A percentile compares a stretch with the other conserved stretches of the same genome.
Evolutionary conservation across 2,888 invertebrate species (phyloP).

Genomic region (Tetragnatha montana): DNA sequence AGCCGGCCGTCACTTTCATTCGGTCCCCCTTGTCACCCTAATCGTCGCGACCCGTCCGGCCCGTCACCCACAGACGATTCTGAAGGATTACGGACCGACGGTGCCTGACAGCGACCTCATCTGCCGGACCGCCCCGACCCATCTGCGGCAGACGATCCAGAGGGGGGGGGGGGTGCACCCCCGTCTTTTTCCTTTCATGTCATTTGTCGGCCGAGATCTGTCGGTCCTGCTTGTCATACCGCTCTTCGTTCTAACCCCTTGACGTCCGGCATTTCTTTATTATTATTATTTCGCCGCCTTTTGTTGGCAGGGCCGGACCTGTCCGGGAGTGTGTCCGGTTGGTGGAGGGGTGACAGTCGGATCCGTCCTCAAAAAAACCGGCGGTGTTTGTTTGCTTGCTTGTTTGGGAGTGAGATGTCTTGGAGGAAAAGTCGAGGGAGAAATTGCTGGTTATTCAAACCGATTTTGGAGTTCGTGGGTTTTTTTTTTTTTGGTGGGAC

Average conservation of each 20-base stretch:
- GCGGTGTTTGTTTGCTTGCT: not conserved
- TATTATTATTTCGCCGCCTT: not conserved
- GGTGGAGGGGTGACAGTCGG: not conserved
- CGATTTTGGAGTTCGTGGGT: not conserved
- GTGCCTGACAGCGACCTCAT: slow-evolving; percentile 71
- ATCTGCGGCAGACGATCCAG: slow-evolving; percentile 52
- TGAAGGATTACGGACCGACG: slow-evolving; percentile 72
- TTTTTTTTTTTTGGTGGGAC: not conserved
- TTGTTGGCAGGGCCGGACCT: slow-evolving; percentile 58
- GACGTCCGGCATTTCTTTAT: not conserved
- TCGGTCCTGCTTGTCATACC: slow-evolving; percentile 62
- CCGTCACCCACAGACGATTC: slow-evolving; percentile 69
- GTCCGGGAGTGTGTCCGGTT: slow-evolving; percentile 57
- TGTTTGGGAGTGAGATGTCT: slow-evolving; percentile 33
- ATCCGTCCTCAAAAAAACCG: slow-evolving; percentile 11
- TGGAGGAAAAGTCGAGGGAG: slow-evolving; percentile 15
- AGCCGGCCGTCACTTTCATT: slow-evolving; percentile 71
- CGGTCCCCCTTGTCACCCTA: slow-evolving; percentile 69
- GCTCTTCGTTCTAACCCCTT: slow-evolving; percentile 54
- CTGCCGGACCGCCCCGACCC: slow-evolving; percentile 66
- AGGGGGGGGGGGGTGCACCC: slow-evolving; percentile 49
- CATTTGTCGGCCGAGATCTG: slow-evolving; percentile 70
- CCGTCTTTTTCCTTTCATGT: slow-evolving; percentile 64
- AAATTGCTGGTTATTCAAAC: slow-evolving; percentile 33
- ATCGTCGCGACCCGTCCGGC: slow-evolving; percentile 68